Base-by-base conservation (phyloP, 1,140 invertebrate species). In the Dreissena polymorpha region DNA sequence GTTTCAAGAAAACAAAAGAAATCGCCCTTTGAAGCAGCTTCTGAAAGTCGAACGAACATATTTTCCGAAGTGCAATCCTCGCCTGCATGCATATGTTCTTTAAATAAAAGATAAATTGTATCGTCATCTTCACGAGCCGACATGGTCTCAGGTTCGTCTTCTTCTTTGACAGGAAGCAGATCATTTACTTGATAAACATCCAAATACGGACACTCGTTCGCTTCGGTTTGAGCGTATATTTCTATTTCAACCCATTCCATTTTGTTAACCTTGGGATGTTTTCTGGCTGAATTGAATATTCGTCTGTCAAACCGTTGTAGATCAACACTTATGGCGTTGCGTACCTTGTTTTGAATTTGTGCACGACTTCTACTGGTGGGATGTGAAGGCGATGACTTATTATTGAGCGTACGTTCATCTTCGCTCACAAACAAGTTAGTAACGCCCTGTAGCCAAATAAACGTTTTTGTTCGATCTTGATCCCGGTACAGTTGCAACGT, bases 401-500 rank as follows among this genome's bases (percentile, higher is more conserved):
- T 39, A 39, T 39, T 2, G 50, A 53, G 5, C 12, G 18, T 29
- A 49, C 39, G 49, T 50, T 69, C 14, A 67, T 60, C 69, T 53
- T 13, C 10, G 57, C 25, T 79, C 2, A 39, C 39, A 39, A 39
- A 39, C 39, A 39, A 39, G 14, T 53, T 63, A 29, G 29, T 53
- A 29, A 75, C 50, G 18, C 67, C 60, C 18, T 74, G 70, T 6
- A 84, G 51, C 75, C 75, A 84, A 6, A 84, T 57, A 74, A 84
- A 84, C 14, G 82, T 79, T 7, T 67, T 55, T 13, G 21, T 50
- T 14, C 68, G 51, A 23, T 68, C 64, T 13, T 55, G 23, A 53
- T 83, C 67, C 23, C 76, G 39, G 50, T 84, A 84, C 12, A 84
- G 68, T 49, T 84, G 83, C 14, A 84, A 29, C 0, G 69, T 84